These are phyloP conservation scores for Corythornis cristatus DNA, from an alignment of 2,113 vertebrate species.

Conservation along the genomic window DNA sequence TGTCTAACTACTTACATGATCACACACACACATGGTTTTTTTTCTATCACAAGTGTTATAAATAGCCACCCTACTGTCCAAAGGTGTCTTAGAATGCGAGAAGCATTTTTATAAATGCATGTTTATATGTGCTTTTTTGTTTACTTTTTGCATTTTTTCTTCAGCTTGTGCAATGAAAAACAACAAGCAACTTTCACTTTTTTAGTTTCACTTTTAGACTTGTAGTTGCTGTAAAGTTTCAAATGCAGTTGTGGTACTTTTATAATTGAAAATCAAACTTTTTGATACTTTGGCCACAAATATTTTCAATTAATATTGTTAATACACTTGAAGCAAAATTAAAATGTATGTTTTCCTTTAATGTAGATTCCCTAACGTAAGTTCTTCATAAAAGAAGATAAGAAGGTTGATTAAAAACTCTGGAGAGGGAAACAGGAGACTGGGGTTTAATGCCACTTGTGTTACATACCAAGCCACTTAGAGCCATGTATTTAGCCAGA, in stretches of 20 bases:
- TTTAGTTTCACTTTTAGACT: conserved; percentile 68
- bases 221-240: conserved; percentile 48
- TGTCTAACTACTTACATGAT: neutral
- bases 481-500: neutral
- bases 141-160: conserved; percentile 49
- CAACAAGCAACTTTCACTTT: conserved; percentile 58
- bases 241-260: conserved; percentile 22
- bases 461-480: neutral
- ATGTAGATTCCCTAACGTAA: neutral
- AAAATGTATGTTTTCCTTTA: neutral
- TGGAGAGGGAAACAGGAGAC: neutral
- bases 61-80: neutral
- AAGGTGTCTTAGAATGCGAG: neutral
- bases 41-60: neutral
- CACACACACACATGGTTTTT: accelerated
- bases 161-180: conserved; percentile 4
- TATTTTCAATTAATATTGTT: neutral
- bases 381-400: neutral
- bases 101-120: neutral
- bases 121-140: neutral
- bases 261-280: neutral
- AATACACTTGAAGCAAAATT: neutral
- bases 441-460: neutral
- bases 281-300: neutral
- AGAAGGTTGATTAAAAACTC: neutral